These are phyloP conservation scores for Ibidorhyncha struthersii DNA, from an alignment of 2,113 vertebrate genomes.

Conservation along the genomic window DNA sequence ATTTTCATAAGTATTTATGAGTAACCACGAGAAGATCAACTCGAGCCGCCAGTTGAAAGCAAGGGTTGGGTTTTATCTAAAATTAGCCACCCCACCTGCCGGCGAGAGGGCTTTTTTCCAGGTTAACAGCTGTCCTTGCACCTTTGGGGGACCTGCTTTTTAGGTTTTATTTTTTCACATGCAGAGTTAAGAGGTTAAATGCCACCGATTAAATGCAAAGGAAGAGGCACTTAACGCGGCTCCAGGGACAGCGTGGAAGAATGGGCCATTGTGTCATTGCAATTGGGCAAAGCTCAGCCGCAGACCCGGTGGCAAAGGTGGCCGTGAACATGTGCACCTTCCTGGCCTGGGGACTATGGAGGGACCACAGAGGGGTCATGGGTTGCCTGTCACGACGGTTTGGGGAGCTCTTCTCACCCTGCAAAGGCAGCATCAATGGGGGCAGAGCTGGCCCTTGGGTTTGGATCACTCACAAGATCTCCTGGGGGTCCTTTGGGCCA, in stretches of 20 bases:
- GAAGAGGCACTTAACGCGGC: neutral
- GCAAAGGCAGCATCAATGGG: neutral
- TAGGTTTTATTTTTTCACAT: neutral
- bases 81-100: neutral
- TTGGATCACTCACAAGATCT: neutral
- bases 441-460: neutral
- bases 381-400: neutral
- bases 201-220: neutral
- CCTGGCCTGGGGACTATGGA: neutral
- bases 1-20: conserved; percentile 49
- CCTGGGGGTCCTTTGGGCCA: too few species aligned
- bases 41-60: neutral
- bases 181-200: neutral
- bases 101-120: neutral
- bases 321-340: fast-evolving
- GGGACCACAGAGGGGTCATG: fast-evolving
- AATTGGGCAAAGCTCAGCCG: neutral
- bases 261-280: neutral
- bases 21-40: neutral
- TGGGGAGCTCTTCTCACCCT: neutral
- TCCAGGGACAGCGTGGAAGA: neutral
- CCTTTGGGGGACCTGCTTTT: neutral
- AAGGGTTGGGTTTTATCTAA: neutral
- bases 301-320: neutral
- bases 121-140: neutral